Percentiles rank a stretch among this genome's conserved stretches.
Conservation (phyloP, 2,797 vertebrate genomes). For the Aphelocoma californica region DNA sequence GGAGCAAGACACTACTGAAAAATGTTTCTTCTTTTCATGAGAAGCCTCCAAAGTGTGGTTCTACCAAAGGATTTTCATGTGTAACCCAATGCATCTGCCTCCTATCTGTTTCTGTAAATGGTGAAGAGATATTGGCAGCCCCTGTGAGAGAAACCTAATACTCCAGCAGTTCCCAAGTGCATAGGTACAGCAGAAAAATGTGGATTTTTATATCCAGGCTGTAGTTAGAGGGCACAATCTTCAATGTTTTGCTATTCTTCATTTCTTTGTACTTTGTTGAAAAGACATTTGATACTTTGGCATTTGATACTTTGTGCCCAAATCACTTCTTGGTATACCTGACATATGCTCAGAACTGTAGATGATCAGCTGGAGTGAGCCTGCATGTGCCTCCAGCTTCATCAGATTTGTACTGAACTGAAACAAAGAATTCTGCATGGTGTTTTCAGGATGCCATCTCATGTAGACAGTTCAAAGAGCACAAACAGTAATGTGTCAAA, state of each 20-base stretch:
- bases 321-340: background rate
- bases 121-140: background rate
- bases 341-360: background rate
- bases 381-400: accelerated
- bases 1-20: background rate
- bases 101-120: background rate
- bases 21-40: background rate
- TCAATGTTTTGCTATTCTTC: background rate
- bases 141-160: background rate
- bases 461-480: background rate
- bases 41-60: background rate
- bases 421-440: background rate
- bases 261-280: background rate
- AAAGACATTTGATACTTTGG: background rate
- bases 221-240: background rate
- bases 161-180: background rate
- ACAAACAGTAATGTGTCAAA: background rate
- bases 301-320: background rate
- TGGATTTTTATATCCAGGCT: background rate
- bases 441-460: background rate
- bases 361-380: background rate
- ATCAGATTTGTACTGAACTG: background rate
- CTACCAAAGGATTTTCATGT: background rate
- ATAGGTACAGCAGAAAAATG: background rate
- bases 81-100: background rate